Base-by-base conservation (phyloP, 2,888 invertebrate genomes). In the Fragum whitleyi region DNA sequence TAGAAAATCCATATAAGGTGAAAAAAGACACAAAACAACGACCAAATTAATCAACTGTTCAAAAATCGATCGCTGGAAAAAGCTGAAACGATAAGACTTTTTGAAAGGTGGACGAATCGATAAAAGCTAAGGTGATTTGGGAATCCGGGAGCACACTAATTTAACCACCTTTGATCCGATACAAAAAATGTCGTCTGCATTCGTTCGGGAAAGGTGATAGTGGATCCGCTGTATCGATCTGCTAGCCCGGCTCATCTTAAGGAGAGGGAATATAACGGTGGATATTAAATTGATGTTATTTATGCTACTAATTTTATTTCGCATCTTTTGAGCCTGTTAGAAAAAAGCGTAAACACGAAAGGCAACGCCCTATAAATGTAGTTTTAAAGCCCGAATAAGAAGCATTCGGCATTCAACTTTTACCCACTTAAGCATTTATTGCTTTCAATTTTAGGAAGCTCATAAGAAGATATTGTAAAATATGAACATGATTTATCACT, bases 71-170 rank as follows among this genome's bases (percentile, higher is more conserved):
- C 19, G 19, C 47, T 47, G 47, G 14, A 47, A 47, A 36, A 47
- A n/a, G 19, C 23, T 23, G 42, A 7, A n/a, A 42, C 21, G 47
- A 65, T 65, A 65, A 65, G 47, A 23, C 39, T 36, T 21, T 26
- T 23, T 19, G 65, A 42, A 65, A 65, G 65, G 65, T 65, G 65
- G 32, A 23, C 23, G n/a, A 39, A 65, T 65, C 65, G 65, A 65
- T 65, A 65, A 65, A 65, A 65, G 65, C 65, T 23, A 65, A 65
- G 65, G 65, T 65, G 65, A 65, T 65, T 65, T 42, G 65, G 65
- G 65, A 65, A 65, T 65, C 65, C 36, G 65, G 32, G 65, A 65
- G 65, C 65, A 65, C 65, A 65, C 65, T 19, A 65, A 65, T 42
- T 65, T 39, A 23, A n/a, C 65, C 65, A 65, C 65, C 65, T 65